Base-by-base conservation (phyloP, 2,113 vertebrate species). In the Chaetodon trifascialis region DNA sequence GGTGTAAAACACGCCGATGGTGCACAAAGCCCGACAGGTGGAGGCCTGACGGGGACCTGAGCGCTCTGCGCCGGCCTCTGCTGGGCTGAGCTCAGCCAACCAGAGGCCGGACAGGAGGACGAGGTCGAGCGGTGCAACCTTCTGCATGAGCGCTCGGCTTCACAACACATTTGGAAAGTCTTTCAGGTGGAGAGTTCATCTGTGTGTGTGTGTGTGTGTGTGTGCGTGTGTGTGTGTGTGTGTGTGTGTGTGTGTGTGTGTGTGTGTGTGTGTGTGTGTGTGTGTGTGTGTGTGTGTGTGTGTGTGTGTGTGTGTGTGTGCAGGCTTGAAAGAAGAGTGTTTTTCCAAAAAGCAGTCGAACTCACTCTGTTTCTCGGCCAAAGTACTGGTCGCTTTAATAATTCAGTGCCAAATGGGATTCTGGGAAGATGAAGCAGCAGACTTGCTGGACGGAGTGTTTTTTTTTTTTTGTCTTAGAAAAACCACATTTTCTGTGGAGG, bases 61-160 rank as follows among this genome's bases (percentile, higher is more conserved):
- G 82, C 42, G 75, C 83, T 56, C 15, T 15, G 34, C 66, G 38
- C 56, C 2, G 1, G 34, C 38, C 82, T 25, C 76, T 4, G 71
- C 73, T 62, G 60, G 82, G 69, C 38, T 46, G 34, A 11, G 56
- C 63, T 58, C 17, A 63, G 72, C 70, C 66, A 83, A 78, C n/a
- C 81, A 23, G 40, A 58, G 16, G 46, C 17, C 8, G 68, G 60
- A 67, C 47, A 19, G 71, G 1, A 36, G 52, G 59, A 52, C 1
- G 59, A 83, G 73, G 85, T 70, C 60, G 7, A 63, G 17, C 17
- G 46, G 49, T 51, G 68, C 63, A 74, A 30, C 69, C 80, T 84
- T 90, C 77, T 76, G 87, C 90, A 86, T 90, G 88, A 90, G 80
- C 51, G 80, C 82, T 78, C 56, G 2, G 47, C 80, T 77, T 80